phyloP scores from a whole-genome alignment of 2,888 invertebrate species.

The Microctonus brassicae region DNA sequence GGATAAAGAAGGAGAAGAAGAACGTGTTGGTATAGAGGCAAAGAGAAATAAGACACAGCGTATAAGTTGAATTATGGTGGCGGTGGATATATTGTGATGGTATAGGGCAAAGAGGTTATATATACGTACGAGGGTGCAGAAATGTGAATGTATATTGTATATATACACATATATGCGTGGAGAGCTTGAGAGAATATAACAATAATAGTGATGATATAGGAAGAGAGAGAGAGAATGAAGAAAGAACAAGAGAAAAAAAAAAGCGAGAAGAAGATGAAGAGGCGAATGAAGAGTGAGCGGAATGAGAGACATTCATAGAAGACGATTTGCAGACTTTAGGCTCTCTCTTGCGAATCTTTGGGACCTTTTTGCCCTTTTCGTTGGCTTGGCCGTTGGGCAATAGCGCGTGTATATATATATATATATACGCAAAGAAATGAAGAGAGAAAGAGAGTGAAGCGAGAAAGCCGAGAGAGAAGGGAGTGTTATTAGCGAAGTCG shows the following conservation, averaged over 20 bases:
- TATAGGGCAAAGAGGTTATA: background rate
- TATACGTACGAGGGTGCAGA: background rate
- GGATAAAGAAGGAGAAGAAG: constrained; percentile 6
- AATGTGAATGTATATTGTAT: background rate
- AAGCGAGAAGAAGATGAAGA: constrained; percentile 30
- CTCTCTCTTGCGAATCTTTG: constrained; percentile 49
- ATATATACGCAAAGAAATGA: constrained; percentile 30
- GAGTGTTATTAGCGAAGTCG: constrained; percentile 64
- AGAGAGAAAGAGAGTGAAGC: constrained; percentile 40
- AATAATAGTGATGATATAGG: constrained; percentile 6
- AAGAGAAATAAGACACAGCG: background rate
- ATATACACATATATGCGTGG: constrained; percentile 8
- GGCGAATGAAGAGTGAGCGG: constrained; percentile 36
- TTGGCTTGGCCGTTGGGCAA: constrained; percentile 47
- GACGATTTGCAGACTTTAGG: constrained; percentile 56
- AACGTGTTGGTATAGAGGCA: background rate
- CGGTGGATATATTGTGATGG: background rate
- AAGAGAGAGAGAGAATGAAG: background rate
- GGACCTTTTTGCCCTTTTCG: constrained; percentile 55
- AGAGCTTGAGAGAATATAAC: background rate
- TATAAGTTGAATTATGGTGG: background rate
- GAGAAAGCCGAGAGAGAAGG: constrained; percentile 43
- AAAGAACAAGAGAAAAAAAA: too few species aligned
- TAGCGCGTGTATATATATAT: constrained; percentile 1
- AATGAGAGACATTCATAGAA: constrained; percentile 57